These are phyloP conservation scores for Hippolais icterina DNA, from an alignment of 2,113 vertebrate genomes.

Conservation along the genomic window DNA sequence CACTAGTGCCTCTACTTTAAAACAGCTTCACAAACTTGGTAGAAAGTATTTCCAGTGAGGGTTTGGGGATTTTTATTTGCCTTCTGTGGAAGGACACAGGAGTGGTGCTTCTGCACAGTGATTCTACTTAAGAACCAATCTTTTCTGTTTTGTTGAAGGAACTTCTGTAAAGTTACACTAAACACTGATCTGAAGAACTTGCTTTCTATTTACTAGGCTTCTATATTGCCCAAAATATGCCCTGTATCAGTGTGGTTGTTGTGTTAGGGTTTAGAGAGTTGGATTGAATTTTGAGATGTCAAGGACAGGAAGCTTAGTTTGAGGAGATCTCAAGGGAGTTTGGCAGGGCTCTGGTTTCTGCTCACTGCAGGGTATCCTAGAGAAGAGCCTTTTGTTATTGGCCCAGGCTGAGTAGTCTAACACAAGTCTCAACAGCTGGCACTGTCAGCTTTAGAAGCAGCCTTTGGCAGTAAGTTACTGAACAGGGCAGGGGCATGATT, in stretches of 20 bases:
- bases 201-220: neutral
- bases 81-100: neutral
- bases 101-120: neutral
- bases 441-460: neutral
- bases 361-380: neutral
- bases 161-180: neutral
- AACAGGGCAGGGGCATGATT: neutral
- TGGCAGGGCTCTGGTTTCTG: neutral
- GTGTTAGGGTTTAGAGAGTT: neutral
- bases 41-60: neutral
- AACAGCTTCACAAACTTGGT: neutral
- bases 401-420: neutral
- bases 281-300: neutral
- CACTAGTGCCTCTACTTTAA: neutral
- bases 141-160: neutral
- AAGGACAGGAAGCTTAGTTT: neutral
- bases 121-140: neutral
- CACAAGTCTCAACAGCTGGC: rapidly evolving
- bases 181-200: neutral
- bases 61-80: neutral
- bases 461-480: rapidly evolving
- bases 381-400: neutral
- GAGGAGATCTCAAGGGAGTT: too few relatives aligned
- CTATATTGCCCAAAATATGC: neutral
- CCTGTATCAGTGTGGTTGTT: neutral